Evolutionary conservation across 2,888 invertebrate genomes (phyloP).

Genomic region (Arge pagana): DNA sequence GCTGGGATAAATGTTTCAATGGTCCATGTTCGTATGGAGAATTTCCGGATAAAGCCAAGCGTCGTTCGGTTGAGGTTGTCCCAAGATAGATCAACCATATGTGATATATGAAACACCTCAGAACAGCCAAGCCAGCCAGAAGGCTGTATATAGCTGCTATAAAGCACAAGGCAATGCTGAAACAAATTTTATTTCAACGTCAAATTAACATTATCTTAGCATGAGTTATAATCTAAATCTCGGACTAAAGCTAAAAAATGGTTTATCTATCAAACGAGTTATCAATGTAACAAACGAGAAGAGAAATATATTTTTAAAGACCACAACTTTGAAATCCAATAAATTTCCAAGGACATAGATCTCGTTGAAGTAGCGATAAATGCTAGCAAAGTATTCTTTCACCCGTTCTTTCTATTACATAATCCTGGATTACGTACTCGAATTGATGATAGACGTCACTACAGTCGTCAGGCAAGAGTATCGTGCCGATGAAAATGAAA

Average conservation of each 20-base stretch:
- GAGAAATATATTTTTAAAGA: no score
- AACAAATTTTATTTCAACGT: slow-evolving; percentile 44
- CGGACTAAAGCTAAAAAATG: no score
- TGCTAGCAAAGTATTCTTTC: no score
- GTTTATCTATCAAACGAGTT: no score
- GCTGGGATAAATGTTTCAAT: slow-evolving; percentile 42
- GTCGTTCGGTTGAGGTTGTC: slow-evolving; percentile 50
- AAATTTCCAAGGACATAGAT: no score
- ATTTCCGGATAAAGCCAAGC: slow-evolving; percentile 34
- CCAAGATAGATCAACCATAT: slow-evolving; percentile 53
- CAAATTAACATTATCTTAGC: no score
- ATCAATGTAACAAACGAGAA: no score
- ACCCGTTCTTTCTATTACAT: no score
- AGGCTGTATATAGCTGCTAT: slow-evolving; percentile 58
- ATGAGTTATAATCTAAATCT: no score
- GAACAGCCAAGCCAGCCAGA: slow-evolving; percentile 50
- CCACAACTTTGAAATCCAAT: no score
- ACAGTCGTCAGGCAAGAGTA: slow-evolving; percentile 83
- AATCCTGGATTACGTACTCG: slow-evolving; percentile 74
- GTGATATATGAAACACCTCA: slow-evolving; percentile 55
- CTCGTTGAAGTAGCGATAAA: no score
- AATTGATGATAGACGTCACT: slow-evolving; percentile 80
- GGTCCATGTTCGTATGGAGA: slow-evolving; percentile 35
- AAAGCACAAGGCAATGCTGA: slow-evolving; percentile 59
- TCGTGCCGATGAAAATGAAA: slow-evolving; percentile 66